phyloP scores from a whole-genome alignment of 2,113 vertebrate species.

The Hippoglossus stenolepis region DNA sequence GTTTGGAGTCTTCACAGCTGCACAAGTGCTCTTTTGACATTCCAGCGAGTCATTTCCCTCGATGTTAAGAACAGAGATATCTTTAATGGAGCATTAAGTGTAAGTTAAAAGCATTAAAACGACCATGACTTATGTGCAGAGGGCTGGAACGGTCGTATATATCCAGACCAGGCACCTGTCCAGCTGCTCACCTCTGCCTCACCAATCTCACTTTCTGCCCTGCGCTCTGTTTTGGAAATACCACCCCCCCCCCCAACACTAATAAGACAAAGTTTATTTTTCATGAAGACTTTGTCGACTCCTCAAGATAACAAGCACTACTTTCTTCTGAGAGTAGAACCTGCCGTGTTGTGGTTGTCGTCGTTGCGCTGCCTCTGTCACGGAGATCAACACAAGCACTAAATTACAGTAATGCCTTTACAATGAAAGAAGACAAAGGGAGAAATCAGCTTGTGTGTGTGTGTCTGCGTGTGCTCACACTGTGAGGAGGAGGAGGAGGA shows the following conservation, averaged over 20 bases:
- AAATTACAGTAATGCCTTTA: not conserved
- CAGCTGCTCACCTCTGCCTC: not conserved
- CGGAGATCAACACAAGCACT: not conserved
- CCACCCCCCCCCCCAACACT: too few relatives aligned
- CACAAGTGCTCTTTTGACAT: conserved; percentile 4
- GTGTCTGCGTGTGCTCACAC: too few relatives aligned
- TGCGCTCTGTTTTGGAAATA: too few relatives aligned
- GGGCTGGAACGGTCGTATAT: not conserved
- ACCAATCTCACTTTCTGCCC: too few relatives aligned
- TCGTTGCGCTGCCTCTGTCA: not conserved
- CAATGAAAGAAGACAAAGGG: not conserved
- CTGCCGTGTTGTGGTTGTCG: not conserved
- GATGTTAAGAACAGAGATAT: conserved; percentile 2
- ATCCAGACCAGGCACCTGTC: conserved; percentile 17
- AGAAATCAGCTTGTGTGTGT: not conserved
- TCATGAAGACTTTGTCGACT: too few relatives aligned
- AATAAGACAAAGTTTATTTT: too few relatives aligned
- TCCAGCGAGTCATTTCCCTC: conserved; percentile 9
- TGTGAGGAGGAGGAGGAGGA: conserved; percentile 8
- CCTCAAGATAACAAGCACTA: not conserved
- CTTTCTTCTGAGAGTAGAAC: not conserved
- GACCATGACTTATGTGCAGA: not conserved
- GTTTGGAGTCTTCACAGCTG: too few relatives aligned
- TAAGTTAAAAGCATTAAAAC: conserved; percentile 3
- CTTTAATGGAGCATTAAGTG: conserved; percentile 24